A percentile compares a stretch with the other conserved stretches of the same genome.
Evolutionary conservation across 2,797 vertebrate species (phyloP).

Genomic region (Numenius phaeopus): DNA sequence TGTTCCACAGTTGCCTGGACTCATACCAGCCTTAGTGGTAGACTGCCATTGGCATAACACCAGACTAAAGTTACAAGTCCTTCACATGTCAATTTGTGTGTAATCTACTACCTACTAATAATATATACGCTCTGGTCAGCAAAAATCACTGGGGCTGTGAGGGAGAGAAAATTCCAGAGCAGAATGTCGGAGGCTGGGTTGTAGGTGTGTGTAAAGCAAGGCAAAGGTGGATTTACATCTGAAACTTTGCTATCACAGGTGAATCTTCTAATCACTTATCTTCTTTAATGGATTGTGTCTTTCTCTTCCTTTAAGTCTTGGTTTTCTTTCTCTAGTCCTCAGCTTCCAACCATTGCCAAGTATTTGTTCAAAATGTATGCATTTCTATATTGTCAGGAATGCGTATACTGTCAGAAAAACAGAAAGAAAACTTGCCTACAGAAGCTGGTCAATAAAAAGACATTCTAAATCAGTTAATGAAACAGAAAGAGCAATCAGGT

Average conservation of each 20-base stretch:
- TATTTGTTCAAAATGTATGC: neutral
- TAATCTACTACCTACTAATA: neutral
- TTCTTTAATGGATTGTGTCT: neutral
- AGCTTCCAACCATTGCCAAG: neutral
- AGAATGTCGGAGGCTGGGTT: neutral
- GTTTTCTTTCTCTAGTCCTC: neutral
- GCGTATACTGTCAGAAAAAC: neutral
- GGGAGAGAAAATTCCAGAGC: neutral
- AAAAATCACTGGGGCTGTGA: neutral
- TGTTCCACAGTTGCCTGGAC: neutral
- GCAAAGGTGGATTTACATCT: neutral
- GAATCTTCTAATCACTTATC: neutral
- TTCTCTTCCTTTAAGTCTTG: neutral
- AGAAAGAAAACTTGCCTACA: neutral
- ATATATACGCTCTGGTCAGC: neutral
- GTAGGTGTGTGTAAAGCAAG: neutral
- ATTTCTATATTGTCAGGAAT: neutral
- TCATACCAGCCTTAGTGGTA: accelerated
- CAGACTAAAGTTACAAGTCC: neutral
- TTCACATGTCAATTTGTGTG: neutral
- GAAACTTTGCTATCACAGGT: neutral
- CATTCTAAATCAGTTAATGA: neutral
- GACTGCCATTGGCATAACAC: neutral
- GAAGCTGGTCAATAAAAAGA: neutral
- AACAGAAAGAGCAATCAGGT: neutral